Conservation (phyloP, 2,797 vertebrate species). For the Falco concolor region DNA sequence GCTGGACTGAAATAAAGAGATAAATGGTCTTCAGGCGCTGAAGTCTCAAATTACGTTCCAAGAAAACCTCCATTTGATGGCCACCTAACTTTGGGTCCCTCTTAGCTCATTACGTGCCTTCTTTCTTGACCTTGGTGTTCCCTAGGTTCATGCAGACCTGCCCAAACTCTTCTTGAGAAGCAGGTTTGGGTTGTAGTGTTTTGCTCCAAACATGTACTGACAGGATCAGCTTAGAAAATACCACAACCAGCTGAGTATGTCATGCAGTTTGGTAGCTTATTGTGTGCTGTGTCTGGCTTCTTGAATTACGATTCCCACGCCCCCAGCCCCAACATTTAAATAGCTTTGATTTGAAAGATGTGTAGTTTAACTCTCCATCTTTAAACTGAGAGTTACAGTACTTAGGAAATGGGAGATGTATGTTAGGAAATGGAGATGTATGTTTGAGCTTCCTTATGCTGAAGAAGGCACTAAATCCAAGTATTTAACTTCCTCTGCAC, state of each 20-base stretch:
- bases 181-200: not conserved
- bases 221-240: not conserved
- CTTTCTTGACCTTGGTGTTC: not conserved
- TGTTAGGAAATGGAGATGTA: not conserved
- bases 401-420: not conserved
- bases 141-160: not conserved
- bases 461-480: not conserved
- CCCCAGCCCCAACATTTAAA: not conserved
- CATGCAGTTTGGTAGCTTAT: not conserved
- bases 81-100: fast-evolving
- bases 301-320: not conserved
- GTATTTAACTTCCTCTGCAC: not conserved
- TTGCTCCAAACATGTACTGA: not conserved
- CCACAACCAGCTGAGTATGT: not conserved
- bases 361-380: not conserved
- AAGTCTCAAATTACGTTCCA: not conserved
- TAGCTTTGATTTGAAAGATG: not conserved
- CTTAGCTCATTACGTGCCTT: not conserved
- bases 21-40: not conserved
- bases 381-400: not conserved
- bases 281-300: not conserved
- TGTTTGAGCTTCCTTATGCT: not conserved
- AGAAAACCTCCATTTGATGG: not conserved
- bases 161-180: not conserved
- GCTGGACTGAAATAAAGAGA: not conserved